Conservation (phyloP, 64 coral and sea anemone genomes). For the Montipora efflorescens region DNA sequence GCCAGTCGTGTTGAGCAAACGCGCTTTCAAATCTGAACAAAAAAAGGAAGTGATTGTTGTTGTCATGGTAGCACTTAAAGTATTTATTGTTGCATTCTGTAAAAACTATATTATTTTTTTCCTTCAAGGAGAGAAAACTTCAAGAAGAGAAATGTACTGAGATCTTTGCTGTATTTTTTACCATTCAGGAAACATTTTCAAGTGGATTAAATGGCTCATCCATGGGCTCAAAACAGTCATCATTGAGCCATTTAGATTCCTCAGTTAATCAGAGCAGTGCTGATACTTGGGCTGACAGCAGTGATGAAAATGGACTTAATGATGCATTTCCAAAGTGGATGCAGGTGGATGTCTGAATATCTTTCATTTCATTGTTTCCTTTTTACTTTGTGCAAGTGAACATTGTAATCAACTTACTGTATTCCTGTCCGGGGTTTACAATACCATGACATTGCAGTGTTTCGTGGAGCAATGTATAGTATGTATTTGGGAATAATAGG, state of each 20-base stretch:
- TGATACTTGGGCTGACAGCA: constrained; percentile 61
- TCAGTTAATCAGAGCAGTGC: constrained; percentile 31
- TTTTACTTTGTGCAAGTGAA: too few relatives aligned
- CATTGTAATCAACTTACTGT: too few relatives aligned
- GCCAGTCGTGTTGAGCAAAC: too few relatives aligned
- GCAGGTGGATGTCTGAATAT: constrained; percentile 52
- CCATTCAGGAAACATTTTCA: not conserved
- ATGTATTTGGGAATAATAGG: too few relatives aligned
- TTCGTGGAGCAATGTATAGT: too few relatives aligned
- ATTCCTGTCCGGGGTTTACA: too few relatives aligned
- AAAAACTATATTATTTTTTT: too few relatives aligned
- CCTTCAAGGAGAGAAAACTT: too few relatives aligned
- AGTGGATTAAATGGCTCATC: constrained; percentile 12
- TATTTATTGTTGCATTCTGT: too few relatives aligned
- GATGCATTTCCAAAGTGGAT: constrained; percentile 89
- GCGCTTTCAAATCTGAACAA: too few relatives aligned
- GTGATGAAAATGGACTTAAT: constrained; percentile 50
- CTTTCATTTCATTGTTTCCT: not conserved
- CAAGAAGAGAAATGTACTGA: not conserved
- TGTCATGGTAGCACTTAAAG: too few relatives aligned
- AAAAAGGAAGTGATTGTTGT: too few relatives aligned
- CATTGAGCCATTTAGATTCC: constrained; percentile 17
- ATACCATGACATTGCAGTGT: not conserved
- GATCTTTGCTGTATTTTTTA: not conserved
- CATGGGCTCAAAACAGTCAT: constrained; percentile 2